Percentiles rank a stretch among this genome's conserved stretches.
These are phyloP conservation scores for Agapornis canus DNA, from an alignment of 2,797 vertebrate species.

Conservation along the genomic window DNA sequence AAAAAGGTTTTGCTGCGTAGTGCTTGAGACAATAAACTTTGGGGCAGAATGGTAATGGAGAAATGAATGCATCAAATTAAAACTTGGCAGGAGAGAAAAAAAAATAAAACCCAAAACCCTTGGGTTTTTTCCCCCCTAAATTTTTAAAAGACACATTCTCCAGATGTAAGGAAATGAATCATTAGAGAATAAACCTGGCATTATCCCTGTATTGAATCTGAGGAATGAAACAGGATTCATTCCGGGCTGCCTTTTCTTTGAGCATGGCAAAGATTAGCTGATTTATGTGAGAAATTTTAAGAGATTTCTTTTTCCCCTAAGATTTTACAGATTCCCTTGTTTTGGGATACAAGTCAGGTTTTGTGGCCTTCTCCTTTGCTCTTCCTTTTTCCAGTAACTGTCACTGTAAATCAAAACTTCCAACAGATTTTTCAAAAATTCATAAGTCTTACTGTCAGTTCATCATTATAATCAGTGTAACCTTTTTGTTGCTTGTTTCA, in stretches of 20 bases:
- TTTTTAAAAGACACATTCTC: slow-evolving; percentile 30
- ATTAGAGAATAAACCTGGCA: slow-evolving; percentile 2
- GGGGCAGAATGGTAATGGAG: background rate
- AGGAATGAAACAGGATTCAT: background rate
- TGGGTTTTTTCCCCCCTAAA: rapidly evolving
- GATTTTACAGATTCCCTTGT: background rate
- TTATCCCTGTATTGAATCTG: background rate
- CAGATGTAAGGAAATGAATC: slow-evolving; percentile 32
- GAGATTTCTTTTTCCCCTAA: background rate
- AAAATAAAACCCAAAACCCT: background rate
- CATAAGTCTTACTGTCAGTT: background rate
- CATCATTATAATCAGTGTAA: background rate
- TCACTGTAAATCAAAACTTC: background rate
- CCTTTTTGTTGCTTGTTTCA: background rate
- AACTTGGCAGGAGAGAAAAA: background rate
- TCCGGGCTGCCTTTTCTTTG: background rate
- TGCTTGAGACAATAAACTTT: background rate
- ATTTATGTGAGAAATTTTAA: slow-evolving; percentile 24
- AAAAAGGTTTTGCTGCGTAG: background rate
- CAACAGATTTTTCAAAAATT: background rate
- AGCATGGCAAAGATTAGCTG: background rate
- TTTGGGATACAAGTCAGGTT: background rate
- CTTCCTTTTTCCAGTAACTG: background rate
- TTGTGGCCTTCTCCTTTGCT: background rate
- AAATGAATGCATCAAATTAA: slow-evolving; percentile 27